Evolutionary conservation across 2,888 invertebrate species (phyloP), one percentile per base, ranked within the genome.

Genomic region (Teleiodes luculella): DNA sequence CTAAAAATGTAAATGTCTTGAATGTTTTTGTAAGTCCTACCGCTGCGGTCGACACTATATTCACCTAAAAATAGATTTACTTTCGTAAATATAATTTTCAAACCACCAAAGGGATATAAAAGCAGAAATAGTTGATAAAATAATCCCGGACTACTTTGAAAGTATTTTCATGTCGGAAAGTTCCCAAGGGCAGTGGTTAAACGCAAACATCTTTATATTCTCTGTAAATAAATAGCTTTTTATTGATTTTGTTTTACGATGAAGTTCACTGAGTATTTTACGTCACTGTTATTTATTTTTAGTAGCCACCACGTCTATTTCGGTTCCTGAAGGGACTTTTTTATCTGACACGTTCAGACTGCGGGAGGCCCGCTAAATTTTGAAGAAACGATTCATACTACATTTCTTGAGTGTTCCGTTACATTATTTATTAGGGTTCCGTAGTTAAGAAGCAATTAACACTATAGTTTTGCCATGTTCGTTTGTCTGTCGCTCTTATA

Each of bases 171-270:
- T 24, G 6, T 20, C 28, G 28, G 13, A 76, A 75, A 77, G 80
- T 78, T 75, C 68, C 66, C 86, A 86, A 86, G 86, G 85, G 73
- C 81, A 67, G 63, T 71, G 72, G 70, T 71, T 70, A 74, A 74
- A 76, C 79, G 73, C 75, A 80, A 80, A 80, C 79, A 78, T 66
- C 53, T 81, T 84, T 79, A 83, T 77, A 76, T 66, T 78, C 66
- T 68, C 78, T 70, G 68, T 59, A 77, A 80, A 83, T 84, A 84
- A 74, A 74, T 65, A 59, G 70, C 69, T 65, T 74, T 60, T 65
- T 68, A 76, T 75, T 71, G 72, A 73, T 76, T 72, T 67, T 70
- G 63, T 69, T 53, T 63, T 67, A 65, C 67, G 62, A 64, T 65
- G 67, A 73, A 74, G 61, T 75, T 76, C 67, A 66, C 63, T 60